phyloP scores from a whole-genome alignment of 1,140 invertebrate species.

The Oedothorax gibbosus region DNA sequence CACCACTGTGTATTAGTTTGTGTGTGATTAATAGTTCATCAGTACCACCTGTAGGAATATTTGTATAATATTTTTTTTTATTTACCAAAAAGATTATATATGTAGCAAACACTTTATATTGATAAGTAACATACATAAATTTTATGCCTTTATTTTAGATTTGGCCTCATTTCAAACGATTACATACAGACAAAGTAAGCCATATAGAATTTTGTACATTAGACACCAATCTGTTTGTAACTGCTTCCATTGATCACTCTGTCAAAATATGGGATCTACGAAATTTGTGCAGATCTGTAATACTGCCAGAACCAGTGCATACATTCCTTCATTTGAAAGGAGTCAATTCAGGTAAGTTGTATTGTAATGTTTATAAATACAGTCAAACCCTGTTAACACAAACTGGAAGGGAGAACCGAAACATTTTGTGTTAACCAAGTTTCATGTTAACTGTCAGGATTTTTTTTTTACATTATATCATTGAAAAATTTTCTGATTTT shows the following conservation, averaged over 20 bases:
- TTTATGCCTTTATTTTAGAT: neutral
- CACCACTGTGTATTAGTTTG: too few relatives aligned
- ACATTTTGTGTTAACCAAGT: too few relatives aligned
- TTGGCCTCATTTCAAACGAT: neutral
- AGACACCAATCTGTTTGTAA: slow-evolving; percentile 33
- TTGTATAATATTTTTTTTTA: too few relatives aligned
- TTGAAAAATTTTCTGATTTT: too few relatives aligned
- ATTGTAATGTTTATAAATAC: too few relatives aligned
- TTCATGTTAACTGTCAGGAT: too few relatives aligned
- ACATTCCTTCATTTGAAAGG: slow-evolving; percentile 12
- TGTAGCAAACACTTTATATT: neutral
- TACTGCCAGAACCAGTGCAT: neutral
- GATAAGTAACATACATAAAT: neutral
- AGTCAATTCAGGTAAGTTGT: slow-evolving; percentile 23
- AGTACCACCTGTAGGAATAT: too few relatives aligned
- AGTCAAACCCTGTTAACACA: too few relatives aligned
- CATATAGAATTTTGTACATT: slow-evolving; percentile 26
- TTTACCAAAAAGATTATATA: too few relatives aligned
- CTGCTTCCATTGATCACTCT: slow-evolving; percentile 36
- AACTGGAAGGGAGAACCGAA: too few relatives aligned
- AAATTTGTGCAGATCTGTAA: neutral
- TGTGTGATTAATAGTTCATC: too few relatives aligned
- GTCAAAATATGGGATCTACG: slow-evolving; percentile 39
- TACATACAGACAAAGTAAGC: neutral
- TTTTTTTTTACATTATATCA: too few relatives aligned